These are phyloP conservation scores for Pachydiplax longipennis DNA, from an alignment of 2,888 invertebrate species.

Conservation along the genomic window DNA sequence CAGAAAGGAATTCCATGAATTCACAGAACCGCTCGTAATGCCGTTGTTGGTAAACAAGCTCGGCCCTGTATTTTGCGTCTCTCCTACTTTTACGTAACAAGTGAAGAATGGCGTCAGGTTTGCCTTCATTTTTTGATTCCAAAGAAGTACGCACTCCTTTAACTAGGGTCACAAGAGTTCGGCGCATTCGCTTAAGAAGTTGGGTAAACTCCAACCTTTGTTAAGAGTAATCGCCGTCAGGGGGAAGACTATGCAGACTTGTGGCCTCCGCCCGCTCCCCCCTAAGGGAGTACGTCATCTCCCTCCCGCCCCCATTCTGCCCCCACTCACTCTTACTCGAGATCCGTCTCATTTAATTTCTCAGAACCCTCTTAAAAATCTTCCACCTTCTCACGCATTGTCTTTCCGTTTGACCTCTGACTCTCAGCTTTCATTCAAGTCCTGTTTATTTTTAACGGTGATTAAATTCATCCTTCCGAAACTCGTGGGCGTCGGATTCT, in stretches of 20 bases:
- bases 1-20: background rate
- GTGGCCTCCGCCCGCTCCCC: background rate
- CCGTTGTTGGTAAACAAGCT: background rate
- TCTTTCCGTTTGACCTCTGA: background rate
- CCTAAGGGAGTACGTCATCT: background rate
- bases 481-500: background rate
- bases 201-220: background rate
- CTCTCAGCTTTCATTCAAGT: background rate
- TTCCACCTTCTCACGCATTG: background rate
- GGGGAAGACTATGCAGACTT: background rate
- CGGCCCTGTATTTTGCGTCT: background rate
- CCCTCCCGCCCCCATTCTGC: background rate
- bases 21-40: background rate
- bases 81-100: background rate
- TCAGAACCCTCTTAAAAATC: background rate
- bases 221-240: background rate
- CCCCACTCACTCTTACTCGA: background rate
- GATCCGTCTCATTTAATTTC: background rate
- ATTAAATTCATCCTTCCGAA: background rate
- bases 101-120: background rate
- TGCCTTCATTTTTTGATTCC: background rate
- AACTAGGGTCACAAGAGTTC: background rate
- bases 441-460: background rate
- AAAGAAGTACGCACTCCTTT: background rate
- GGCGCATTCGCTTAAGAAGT: background rate